Base-by-base conservation (phyloP, 2,888 invertebrate genomes). In the Megalurothrips usitatus region DNA sequence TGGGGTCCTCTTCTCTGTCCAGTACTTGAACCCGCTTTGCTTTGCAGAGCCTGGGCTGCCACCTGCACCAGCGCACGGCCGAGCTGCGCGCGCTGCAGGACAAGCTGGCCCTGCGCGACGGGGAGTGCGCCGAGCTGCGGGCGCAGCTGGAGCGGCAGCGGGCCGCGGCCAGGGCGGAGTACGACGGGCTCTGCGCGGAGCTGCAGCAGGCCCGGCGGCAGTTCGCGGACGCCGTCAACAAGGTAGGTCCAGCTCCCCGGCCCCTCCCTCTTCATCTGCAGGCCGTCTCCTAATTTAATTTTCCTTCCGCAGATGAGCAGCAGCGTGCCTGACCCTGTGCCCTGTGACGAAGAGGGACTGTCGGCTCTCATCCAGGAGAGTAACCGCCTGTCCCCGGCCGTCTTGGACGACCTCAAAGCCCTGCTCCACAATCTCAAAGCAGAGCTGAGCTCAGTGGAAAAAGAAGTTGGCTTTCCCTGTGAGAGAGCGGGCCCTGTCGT, bases 201-300 rank as follows among this genome's bases (percentile, higher is more conserved):
- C 68, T 75, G 68, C 68, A 75, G 68, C 68, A 75, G 26, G 26
- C 68, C 23, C 68, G 26, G 68, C 68, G 68, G 68, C 23, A 75
- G 68, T 75, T 75, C 26, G 9, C 23, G 11, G 68, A 75, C 12
- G 68, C 68, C 11, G 10, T 75, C 9, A 23, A 26, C n/a, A 75
- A 75, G 12, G 68, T 75, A 26, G 23, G 68, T 0, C 9, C 34
- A 43, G 3, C 6, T 43, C 34, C 34, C 34, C 6, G 6, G 34
- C 34, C 34, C 34, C 34, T 43, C 34, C 34, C 34, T 43, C 6
- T 43, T 43, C 34, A 6, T 43, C 34, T 43, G 34, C 34, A 6
- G 6, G 6, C 2, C 6, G 34, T 43, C 34, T 1, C n/a, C 17
- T 1, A 58, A 52, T 17, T n/a, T 4, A 58, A 14, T 58, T 14